These are phyloP conservation scores for Scaptomyza hsui DNA, from an alignment of 1,140 invertebrate species.

Conservation along the genomic window DNA sequence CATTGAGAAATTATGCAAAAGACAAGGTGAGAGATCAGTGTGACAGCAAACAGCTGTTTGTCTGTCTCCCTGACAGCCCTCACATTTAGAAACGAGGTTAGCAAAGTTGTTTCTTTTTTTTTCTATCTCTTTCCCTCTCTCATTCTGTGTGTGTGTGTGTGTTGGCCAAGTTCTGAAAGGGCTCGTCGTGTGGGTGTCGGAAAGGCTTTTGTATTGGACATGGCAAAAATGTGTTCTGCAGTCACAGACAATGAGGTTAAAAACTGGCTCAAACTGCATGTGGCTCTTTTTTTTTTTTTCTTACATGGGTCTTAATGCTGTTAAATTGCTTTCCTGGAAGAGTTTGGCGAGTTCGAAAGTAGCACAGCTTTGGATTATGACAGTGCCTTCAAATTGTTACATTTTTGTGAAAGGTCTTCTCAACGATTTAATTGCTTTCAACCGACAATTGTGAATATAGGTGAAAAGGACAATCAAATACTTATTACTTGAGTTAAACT, in stretches of 20 bases:
- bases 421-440: not conserved
- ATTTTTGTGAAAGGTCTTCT: not conserved
- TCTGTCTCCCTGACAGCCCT: slow-evolving; percentile 35
- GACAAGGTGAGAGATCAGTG: slow-evolving; percentile 64
- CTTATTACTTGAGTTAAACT: too few relatives aligned
- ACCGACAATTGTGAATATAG: not conserved
- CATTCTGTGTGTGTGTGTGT: slow-evolving; percentile 31
- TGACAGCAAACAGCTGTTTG: slow-evolving; percentile 74
- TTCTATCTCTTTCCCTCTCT: slow-evolving; percentile 28
- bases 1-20: slow-evolving; percentile 45
- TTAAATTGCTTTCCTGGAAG: slow-evolving; percentile 36
- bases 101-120: slow-evolving; percentile 50
- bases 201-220: slow-evolving; percentile 49
- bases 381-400: slow-evolving; percentile 11
- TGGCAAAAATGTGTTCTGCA: slow-evolving; percentile 25
- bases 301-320: slow-evolving; percentile 15
- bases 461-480: not conserved
- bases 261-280: slow-evolving; percentile 29
- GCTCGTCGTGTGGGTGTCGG: slow-evolving; percentile 41
- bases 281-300: not conserved
- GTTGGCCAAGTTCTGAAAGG: slow-evolving; percentile 44
- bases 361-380: slow-evolving; percentile 20
- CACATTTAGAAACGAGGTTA: slow-evolving; percentile 65
- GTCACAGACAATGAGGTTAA: slow-evolving; percentile 18
- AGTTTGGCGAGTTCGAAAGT: slow-evolving; percentile 23